phyloP scores from a whole-genome alignment of 2,113 vertebrate genomes.

The Dinomys branickii region DNA sequence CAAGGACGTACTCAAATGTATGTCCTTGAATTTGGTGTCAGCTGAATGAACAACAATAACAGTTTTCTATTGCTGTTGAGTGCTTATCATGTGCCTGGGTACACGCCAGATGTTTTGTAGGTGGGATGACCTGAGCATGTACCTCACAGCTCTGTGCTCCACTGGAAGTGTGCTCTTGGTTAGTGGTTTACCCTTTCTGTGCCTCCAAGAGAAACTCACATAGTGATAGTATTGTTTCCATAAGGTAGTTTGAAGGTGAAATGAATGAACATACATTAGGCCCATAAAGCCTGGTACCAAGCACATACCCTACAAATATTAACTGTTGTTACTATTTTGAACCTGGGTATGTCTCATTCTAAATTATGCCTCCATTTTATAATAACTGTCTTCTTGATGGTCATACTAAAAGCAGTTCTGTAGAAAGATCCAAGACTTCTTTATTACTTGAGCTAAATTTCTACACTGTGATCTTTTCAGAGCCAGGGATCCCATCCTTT shows the following conservation, averaged over 20 bases:
- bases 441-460: neutral
- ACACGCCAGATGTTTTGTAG: neutral
- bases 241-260: neutral
- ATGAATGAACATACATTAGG: neutral
- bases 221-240: neutral
- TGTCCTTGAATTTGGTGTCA: neutral
- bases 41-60: neutral
- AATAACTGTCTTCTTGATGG: neutral
- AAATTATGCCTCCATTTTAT: neutral
- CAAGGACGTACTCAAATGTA: neutral
- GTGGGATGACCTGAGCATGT: no score
- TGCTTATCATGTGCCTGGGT: neutral
- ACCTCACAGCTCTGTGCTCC: neutral
- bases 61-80: neutral
- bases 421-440: neutral
- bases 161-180: neutral
- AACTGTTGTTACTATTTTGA: neutral
- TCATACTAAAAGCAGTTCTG: neutral
- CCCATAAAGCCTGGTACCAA: neutral
- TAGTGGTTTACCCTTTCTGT: neutral
- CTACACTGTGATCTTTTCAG: neutral
- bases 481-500: neutral
- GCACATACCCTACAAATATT: neutral
- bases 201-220: neutral
- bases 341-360: neutral